Conservation (phyloP, 2,113 vertebrate genomes). For the Thymallus thymallus region DNA sequence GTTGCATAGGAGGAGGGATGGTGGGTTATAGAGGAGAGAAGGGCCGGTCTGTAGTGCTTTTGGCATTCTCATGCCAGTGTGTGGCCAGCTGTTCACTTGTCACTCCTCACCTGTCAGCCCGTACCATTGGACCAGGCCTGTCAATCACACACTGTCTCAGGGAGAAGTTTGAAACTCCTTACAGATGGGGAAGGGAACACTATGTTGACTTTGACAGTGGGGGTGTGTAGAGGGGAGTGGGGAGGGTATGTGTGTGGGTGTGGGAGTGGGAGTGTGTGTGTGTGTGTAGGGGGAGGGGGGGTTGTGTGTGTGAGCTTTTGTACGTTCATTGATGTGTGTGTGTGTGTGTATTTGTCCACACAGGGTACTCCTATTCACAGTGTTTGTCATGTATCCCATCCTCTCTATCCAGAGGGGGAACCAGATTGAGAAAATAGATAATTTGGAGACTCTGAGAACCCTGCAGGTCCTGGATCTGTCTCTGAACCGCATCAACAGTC, state of each 20-base stretch:
- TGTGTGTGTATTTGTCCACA: too few species aligned
- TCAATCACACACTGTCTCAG: conserved; percentile 27
- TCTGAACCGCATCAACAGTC: conserved; percentile 78
- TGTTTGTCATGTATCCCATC: neutral
- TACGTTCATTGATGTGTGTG: too few species aligned
- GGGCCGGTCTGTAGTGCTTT: conserved; percentile 36
- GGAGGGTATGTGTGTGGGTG: neutral
- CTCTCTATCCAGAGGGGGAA: conserved; percentile 79
- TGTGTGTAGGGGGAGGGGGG: too few species aligned
- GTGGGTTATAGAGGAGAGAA: conserved; percentile 26
- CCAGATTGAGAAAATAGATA: conserved; percentile 76
- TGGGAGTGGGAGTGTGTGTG: too few species aligned
- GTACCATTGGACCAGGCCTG: conserved; percentile 48
- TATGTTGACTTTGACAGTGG: conserved; percentile 47
- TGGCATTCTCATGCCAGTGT: conserved; percentile 14
- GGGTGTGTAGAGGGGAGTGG: conserved; percentile 55
- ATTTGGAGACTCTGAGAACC: conserved; percentile 73
- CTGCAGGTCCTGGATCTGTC: conserved; percentile 84
- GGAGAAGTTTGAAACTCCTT: neutral
- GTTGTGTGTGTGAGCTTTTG: too few species aligned
- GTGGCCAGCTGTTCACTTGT: conserved; percentile 68
- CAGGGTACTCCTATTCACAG: too few species aligned
- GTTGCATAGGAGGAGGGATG: neutral
- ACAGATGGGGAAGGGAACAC: conserved; percentile 16
- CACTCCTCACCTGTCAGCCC: conserved; percentile 58